Evolutionary conservation across 2,797 vertebrate genomes (phyloP), one percentile per base, ranked within the genome.

Genomic region (Hoplostethus atlanticus): DNA sequence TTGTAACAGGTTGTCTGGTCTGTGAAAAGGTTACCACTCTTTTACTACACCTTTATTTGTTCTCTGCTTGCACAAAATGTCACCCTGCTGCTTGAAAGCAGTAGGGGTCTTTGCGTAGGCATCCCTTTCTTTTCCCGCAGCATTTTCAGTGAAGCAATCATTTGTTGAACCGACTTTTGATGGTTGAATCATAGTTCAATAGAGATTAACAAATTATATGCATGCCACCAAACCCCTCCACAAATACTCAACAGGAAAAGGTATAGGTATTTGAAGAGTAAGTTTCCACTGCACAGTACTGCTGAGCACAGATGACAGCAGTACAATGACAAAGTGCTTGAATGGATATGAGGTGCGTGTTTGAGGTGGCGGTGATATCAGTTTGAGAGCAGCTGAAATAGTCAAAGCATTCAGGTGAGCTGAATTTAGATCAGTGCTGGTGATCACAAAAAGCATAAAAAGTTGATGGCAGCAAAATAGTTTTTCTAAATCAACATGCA

Each of bases 371-470:
- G 0, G 46, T 60, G 46, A 48, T 74, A 31, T 44, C 28, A 56
- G 76, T 83, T 74, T 78, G 54, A 83, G 62, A 78, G 58, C 10
- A 61, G 66, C 30, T 44, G 64, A 52, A 25, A 30, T 68, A 55
- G 68, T 64, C 4, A 60, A 12, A 71, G 65, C 47, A 46, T 28
- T 71, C 59, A 67, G 59, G 42, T 69, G 73, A 68, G 58, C 68
- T 77, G 79, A 77, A 68, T 83, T 74, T 63, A 66, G 64, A 87
- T 79, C 68, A 79, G 73, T 2, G 31, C 4, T 16, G 0, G n/a
- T 69, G 54, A 68, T 50, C 56, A 77, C 13, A 66, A 36, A 9
- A 17, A 38, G 25, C 4, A 67, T n/a, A 48, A 60, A 30, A 60
- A 31, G 12, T 56, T 9, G 17, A 17, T 40, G 15, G 30, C 28